phyloP scores from a whole-genome alignment of 2,888 invertebrate species.

The Melanophora roralis region DNA sequence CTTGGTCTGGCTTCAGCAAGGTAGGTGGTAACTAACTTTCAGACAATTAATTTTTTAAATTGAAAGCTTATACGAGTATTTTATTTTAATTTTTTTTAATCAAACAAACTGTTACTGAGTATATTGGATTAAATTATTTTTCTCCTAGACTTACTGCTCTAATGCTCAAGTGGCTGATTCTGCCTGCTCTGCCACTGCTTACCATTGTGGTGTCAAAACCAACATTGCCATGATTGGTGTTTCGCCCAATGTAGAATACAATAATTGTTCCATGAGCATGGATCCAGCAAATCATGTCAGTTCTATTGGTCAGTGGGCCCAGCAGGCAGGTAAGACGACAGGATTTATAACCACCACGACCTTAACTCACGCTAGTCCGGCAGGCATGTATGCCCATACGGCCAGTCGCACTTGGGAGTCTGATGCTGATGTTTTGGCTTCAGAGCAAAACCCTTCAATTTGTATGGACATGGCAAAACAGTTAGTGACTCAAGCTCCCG shows the following conservation, averaged over 20 bases:
- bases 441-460: slow-evolving; percentile 6
- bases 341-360: slow-evolving; percentile 87
- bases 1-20: slow-evolving; percentile 81
- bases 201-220: slow-evolving; percentile 82
- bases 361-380: slow-evolving; percentile 88
- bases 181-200: slow-evolving; percentile 79
- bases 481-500: slow-evolving; percentile 82
- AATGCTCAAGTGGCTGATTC: slow-evolving; percentile 85
- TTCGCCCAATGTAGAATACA: slow-evolving; percentile 81
- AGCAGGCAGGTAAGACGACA: slow-evolving; percentile 79
- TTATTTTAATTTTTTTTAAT: no score
- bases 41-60: no score
- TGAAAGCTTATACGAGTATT: no score
- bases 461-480: slow-evolving; percentile 87
- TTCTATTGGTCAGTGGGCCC: slow-evolving; percentile 84
- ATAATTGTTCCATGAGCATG: slow-evolving; percentile 81
- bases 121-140: no score
- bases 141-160: slow-evolving; percentile 78
- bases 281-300: slow-evolving; percentile 80
- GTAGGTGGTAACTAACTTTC: slow-evolving; percentile 71
- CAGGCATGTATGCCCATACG: slow-evolving; percentile 80
- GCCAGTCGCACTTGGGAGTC: slow-evolving; percentile 85
- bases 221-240: slow-evolving; percentile 84
- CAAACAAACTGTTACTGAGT: no score
- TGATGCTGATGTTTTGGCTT: slow-evolving; percentile 79